Conservation (phyloP, 2,113 vertebrate genomes). For the Argyrosomus japonicus region DNA sequence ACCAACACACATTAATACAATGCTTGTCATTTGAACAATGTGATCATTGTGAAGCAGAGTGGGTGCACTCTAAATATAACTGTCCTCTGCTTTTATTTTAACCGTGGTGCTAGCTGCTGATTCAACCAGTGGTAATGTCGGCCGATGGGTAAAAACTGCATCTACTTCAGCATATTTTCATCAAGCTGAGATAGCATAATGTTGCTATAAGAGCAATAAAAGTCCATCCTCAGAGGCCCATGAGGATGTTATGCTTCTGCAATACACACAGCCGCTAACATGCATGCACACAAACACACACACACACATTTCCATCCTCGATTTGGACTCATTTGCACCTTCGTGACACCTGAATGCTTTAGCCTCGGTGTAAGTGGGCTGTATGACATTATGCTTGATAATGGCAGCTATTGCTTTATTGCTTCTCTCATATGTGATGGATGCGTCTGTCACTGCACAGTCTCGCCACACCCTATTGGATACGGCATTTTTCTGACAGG, state of each 20-base stretch:
- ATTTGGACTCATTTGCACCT: slow-evolving; percentile 52
- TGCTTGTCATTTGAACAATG: slow-evolving; percentile 29
- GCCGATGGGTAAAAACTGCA: slow-evolving; percentile 27
- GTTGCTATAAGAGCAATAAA: slow-evolving; percentile 27
- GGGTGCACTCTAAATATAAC: slow-evolving; percentile 33
- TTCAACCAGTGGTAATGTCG: slow-evolving; percentile 50
- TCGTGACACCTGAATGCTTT: slow-evolving; percentile 67
- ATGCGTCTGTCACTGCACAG: slow-evolving; percentile 65
- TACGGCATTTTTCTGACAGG: slow-evolving; percentile 67
- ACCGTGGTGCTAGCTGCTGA: slow-evolving; percentile 31
- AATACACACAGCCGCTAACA: slow-evolving; percentile 4
- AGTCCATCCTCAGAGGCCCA: slow-evolving; percentile 20
- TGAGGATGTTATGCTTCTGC: slow-evolving; percentile 20
- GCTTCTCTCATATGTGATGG: slow-evolving; percentile 65
- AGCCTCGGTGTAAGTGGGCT: slow-evolving; percentile 60
- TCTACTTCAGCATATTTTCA: slow-evolving; percentile 36
- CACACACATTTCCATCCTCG: slow-evolving; percentile 2
- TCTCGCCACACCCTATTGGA: slow-evolving; percentile 69
- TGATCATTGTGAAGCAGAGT: slow-evolving; percentile 30
- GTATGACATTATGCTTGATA: slow-evolving; percentile 71
- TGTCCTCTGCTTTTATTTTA: slow-evolving; percentile 29
- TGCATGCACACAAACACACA: slow-evolving; percentile 4
- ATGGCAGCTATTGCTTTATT: slow-evolving; percentile 61
- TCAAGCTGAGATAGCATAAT: slow-evolving; percentile 21
- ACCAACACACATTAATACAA: slow-evolving; percentile 17